Conservation (phyloP, 2,113 vertebrate species). For the Tragelaphus strepsiceros region DNA sequence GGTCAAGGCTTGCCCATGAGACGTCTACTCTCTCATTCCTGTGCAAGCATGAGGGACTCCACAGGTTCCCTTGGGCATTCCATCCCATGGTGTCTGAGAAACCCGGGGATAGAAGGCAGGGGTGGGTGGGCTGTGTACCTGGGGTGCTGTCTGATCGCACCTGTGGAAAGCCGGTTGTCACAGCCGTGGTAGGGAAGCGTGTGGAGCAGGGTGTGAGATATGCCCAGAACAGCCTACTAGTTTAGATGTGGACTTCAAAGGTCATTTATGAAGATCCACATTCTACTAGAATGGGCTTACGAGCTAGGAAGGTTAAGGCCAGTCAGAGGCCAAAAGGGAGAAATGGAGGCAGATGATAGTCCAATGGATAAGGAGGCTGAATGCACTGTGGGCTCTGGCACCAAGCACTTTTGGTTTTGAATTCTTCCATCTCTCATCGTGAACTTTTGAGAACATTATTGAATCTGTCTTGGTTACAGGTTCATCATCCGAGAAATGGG, state of each 20-base stretch:
- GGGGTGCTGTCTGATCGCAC: background rate
- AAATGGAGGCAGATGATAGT: background rate
- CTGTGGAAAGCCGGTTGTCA: background rate
- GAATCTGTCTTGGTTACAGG: background rate
- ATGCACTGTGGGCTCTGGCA: rapidly evolving
- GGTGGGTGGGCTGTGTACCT: background rate
- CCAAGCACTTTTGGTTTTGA: background rate
- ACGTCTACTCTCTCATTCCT: background rate
- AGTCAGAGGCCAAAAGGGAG: background rate
- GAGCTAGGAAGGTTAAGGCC: background rate
- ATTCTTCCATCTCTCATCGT: background rate
- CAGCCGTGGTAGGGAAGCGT: background rate
- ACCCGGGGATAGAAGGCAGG: background rate
- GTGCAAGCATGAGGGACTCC: rapidly evolving
- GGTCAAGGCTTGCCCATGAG: background rate
- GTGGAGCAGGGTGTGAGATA: background rate
- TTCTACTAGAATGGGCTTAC: background rate
- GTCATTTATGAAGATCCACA: background rate
- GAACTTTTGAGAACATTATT: background rate
- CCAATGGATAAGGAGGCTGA: background rate
- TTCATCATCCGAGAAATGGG: background rate
- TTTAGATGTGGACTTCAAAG: background rate
- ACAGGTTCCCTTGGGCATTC: background rate
- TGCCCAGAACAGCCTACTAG: background rate
- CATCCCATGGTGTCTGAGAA: background rate